Evolutionary conservation across 2,113 vertebrate genomes (phyloP).

Genomic region (Abramis brama): DNA sequence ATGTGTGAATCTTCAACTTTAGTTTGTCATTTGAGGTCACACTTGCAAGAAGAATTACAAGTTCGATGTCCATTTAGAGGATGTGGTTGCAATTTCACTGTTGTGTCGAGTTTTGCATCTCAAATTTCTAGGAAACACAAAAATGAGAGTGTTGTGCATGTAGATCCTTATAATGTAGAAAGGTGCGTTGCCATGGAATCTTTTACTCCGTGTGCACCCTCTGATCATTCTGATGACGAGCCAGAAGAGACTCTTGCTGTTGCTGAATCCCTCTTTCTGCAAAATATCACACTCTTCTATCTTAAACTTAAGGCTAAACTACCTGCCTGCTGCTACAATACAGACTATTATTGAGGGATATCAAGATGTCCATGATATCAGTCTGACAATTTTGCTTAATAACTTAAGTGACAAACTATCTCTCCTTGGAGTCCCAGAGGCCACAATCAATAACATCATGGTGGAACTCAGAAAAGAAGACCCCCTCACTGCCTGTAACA

Average conservation of each 20-base stretch:
- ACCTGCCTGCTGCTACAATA: conserved; percentile 16
- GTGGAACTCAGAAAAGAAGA: no score
- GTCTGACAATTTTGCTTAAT: background rate
- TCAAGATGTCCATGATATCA: conserved; percentile 9
- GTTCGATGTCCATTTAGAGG: background rate
- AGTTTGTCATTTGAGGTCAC: background rate
- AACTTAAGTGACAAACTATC: background rate
- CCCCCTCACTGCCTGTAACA: background rate
- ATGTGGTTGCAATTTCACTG: background rate
- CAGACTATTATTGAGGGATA: conserved; percentile 7
- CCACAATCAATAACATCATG: background rate
- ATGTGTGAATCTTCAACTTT: background rate
- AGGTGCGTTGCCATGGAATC: no score
- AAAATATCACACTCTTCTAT: conserved; percentile 18
- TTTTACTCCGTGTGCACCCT: no score
- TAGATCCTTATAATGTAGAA: background rate
- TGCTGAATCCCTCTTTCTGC: background rate
- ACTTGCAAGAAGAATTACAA: background rate
- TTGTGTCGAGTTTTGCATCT: conserved; percentile 20
- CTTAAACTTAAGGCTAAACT: conserved; percentile 29
- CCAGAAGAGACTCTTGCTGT: no score
- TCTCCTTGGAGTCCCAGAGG: background rate
- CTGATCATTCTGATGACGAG: no score
- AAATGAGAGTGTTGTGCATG: conserved; percentile 14
- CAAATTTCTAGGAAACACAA: conserved; percentile 3